Conservation (phyloP, 2,113 vertebrate genomes). For the Danionella cerebrum region DNA sequence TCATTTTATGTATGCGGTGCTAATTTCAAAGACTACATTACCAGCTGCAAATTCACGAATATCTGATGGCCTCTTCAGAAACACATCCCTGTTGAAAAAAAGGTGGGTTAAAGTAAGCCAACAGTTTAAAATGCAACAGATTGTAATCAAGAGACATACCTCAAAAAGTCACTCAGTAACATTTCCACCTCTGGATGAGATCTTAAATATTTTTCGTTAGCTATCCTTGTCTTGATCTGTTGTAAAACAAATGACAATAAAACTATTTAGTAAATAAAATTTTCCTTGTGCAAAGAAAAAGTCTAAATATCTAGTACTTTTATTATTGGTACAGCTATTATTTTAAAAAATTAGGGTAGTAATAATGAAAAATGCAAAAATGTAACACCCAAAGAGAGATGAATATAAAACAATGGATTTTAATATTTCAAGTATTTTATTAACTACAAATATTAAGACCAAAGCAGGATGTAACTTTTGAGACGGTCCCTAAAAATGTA, state of each 20-base stretch:
- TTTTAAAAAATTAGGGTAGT: no score
- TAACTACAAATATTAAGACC: no score
- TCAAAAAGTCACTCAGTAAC: slow-evolving; percentile 69
- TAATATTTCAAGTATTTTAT: no score
- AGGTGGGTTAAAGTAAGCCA: neutral
- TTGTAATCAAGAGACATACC: no score
- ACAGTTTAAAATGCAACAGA: neutral
- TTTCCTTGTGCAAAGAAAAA: neutral
- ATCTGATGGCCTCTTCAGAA: slow-evolving; percentile 56
- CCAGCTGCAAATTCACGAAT: slow-evolving; percentile 62
- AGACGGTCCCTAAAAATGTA: no score
- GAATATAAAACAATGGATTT: no score
- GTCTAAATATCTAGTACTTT: no score
- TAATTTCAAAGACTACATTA: slow-evolving; percentile 27
- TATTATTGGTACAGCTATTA: no score
- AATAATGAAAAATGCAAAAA: no score
- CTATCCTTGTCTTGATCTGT: slow-evolving; percentile 71
- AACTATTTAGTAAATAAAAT: neutral
- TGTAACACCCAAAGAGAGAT: no score
- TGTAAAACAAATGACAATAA: neutral
- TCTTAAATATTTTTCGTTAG: slow-evolving; percentile 73
- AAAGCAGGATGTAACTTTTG: no score
- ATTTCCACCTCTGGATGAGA: slow-evolving; percentile 69
- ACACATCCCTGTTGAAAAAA: slow-evolving; percentile 48
- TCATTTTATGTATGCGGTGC: no score